Conservation (phyloP, 2,113 vertebrate genomes). For the Dolichotis patagonum region DNA sequence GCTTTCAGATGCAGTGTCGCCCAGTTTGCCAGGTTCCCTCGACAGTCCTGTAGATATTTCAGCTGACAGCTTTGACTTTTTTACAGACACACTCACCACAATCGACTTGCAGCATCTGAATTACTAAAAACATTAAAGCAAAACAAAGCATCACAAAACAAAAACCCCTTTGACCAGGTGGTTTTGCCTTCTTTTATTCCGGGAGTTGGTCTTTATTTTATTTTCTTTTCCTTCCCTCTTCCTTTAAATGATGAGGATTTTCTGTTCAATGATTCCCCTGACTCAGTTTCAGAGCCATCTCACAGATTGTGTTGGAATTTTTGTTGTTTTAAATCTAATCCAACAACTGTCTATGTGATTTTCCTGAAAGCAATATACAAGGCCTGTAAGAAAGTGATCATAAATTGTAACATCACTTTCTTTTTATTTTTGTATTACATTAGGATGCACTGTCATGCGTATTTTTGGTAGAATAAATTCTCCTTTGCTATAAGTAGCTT, state of each 20-base stretch:
- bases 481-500: slow-evolving; percentile 92
- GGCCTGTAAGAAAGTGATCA: slow-evolving; percentile 91
- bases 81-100: slow-evolving; percentile 96
- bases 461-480: slow-evolving; percentile 98
- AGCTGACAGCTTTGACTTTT: slow-evolving; percentile 96
- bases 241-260: slow-evolving; percentile 85
- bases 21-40: slow-evolving; percentile 93
- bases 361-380: slow-evolving; percentile 90
- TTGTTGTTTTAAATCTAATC: slow-evolving; percentile 87
- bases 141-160: slow-evolving; percentile 86
- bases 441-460: slow-evolving; percentile 92
- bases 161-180: slow-evolving; percentile 80
- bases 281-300: slow-evolving; percentile 83
- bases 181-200: slow-evolving; percentile 79
- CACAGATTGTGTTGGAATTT: slow-evolving; percentile 85
- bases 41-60: slow-evolving; percentile 94
- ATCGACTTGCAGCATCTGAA: slow-evolving; percentile 97
- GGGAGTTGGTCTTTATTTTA: slow-evolving; percentile 80
- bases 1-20: slow-evolving; percentile 96
- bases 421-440: slow-evolving; percentile 97
- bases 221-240: slow-evolving; percentile 58
- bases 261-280: slow-evolving; percentile 84
- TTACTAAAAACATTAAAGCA: slow-evolving; percentile 91
- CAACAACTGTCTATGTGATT: slow-evolving; percentile 86
- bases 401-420: slow-evolving; percentile 92